Base-by-base conservation (phyloP, 2,888 invertebrate genomes). In the Polyommatus icarus region DNA sequence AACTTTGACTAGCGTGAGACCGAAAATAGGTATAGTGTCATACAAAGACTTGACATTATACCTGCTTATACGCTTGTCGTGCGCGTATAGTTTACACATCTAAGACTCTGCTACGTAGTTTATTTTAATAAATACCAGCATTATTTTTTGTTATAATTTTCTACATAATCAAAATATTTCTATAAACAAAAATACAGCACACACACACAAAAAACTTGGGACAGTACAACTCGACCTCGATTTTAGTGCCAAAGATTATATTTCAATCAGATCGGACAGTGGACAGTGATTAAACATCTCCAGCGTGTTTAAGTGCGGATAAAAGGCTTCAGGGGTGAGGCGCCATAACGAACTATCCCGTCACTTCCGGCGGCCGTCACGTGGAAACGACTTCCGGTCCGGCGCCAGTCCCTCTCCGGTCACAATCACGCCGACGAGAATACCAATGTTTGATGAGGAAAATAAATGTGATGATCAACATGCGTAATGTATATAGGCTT, bases 341-440 rank as follows among this genome's bases (percentile, higher is more conserved):
- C 87, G 89, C 90, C 88, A 88, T 89, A 89, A 90, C 88, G 89
- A 90, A 90, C 89, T 91, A 91, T 92, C 92, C 89, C 86, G 89
- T 90, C 89, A 88, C 88, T 89, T 93, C 93, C 93, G 93, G 90
- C 90, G 91, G 89, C 90, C 92, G 91, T 92, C 92, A 91, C 90
- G 91, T 88, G 90, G 91, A 87, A 91, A 92, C 89, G 89, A 91
- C 92, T 92, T 94, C 93, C 93, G 92, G 88, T 83, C 83, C 84
- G 92, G 93, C 93, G 93, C 92, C 92, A 90, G 89, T 84, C 84
- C 87, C 88, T 87, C 89, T 91, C 91, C 54, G 54, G 54, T 92
- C 91, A 93, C 93, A 92, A 92, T 93, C 93, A 93, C 92, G 88
- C 88, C 86, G 88, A 83, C 84, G 83, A 86, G 83, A 85, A 87